Base-by-base conservation (phyloP, 2,113 vertebrate genomes). In the Jacana jacana region DNA sequence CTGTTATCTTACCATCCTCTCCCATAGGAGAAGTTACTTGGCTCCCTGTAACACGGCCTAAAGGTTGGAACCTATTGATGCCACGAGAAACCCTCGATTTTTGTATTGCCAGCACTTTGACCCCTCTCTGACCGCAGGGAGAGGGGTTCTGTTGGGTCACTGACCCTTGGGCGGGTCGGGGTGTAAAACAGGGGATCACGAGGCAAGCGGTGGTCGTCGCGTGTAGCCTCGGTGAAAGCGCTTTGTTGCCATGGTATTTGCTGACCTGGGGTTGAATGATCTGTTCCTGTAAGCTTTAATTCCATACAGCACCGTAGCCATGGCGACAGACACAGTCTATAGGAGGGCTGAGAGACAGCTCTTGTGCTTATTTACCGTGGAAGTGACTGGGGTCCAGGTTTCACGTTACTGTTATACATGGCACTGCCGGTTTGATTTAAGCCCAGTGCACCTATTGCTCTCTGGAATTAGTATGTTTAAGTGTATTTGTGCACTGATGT, bases 391-490 rank as follows among this genome's bases (percentile, higher is more conserved):
- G 66, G 11, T 40, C 10, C 35, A 49, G 20, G 10, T 49, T 76
- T 69, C 58, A 17, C 22, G 25, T 85, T 60, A 4, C 69, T 70
- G 7, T 39, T 66, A 4, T 51, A 15, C 61, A 39, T 76, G 37
- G n/a, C 63, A 9, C 58, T 52, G 52, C 66, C 82, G 66, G 40
- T 8, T 49, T 76, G 66, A 24, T 89, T 79, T 82, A 65, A 57
- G 58, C 16, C 64, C 40, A n/a, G 0, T 52, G 19, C 46, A 9
- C 12, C n/a, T 42, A 0, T 17, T 69, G 31, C 17, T 48, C 61
- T 72, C 28, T 86, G 73, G 17, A 73, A 64, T 51, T 12, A 88
- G 77, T 10, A 2, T 10, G 19, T 71, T 66, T 58, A 1, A 0
- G 6, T 48, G 4, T 61, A 49, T 18, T 30, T 63, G 9, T 77